Base-by-base conservation (phyloP, 2,797 vertebrate species). In the Pseudochaenichthys georgianus region DNA sequence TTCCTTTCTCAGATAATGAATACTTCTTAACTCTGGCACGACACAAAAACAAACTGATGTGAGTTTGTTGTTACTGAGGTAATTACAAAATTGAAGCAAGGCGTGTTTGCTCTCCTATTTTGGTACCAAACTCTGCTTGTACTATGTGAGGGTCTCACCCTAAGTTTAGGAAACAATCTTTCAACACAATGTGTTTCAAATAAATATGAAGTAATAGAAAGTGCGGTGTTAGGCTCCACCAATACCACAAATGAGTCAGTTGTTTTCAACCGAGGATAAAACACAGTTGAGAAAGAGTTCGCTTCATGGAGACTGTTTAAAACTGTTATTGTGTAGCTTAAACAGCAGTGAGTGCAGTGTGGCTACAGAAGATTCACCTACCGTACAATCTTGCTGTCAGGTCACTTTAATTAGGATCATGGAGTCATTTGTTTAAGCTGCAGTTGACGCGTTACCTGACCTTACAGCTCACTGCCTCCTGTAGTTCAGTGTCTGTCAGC, bases 381-480 rank as follows among this genome's bases (percentile, higher is more conserved):
- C 59, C 13, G 17, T 28, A 4, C 9, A 23, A 19, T 52, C 43
- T 10, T 13, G 15, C 19, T 9, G 42, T 73, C 64, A 23, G 62
- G 6, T 57, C 16, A 73, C 77, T 64, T 67, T 55, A 38, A 75
- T 60, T 16, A 66, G 61, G 38, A 43, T 79, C 13, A 59, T 12
- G 57, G 62, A 47, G 28, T 52, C 11, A 75, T 45, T 64, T 19
- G 50, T 0, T 84, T 76, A 86, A 79, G 45, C 53, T 11, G 4
- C 38, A 70, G 45, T 3, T 81, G 48, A 70, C 65, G 6, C 1
- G 34, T 51, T 54, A 64, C 52, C 34, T 48, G 16, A 59, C 58
- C 62, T 41, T 9, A 58, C 28, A 23, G 41, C 41, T n/a, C 13
- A 53, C 16, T 46, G 19, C 21, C 15, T 60, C 34, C 19, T 46